phyloP scores from a whole-genome alignment of 2,113 vertebrate genomes.

The Scomber japonicus region DNA sequence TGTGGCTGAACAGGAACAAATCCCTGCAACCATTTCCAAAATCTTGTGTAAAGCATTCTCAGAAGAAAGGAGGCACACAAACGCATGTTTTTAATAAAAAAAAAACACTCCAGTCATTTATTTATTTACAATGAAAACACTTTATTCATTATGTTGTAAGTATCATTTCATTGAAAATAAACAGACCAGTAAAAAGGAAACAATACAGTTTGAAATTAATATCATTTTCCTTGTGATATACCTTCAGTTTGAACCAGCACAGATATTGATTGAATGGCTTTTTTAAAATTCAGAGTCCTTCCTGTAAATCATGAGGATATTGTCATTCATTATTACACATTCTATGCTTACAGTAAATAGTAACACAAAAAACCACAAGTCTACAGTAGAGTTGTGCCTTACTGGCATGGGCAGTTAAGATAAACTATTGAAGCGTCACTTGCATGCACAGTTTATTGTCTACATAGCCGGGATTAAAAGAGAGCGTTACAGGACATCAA shows the following conservation, averaged over 20 bases:
- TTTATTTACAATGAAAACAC: slow-evolving; percentile 83
- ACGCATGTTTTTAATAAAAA: not conserved
- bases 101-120: not conserved
- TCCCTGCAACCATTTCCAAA: not conserved
- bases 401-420: slow-evolving; percentile 64
- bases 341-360: slow-evolving; percentile 76
- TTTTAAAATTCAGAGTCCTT: slow-evolving; percentile 56
- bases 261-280: slow-evolving; percentile 71
- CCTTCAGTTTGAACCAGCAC: slow-evolving; percentile 56
- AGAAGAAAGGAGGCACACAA: not conserved
- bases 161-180: slow-evolving; percentile 76
- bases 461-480: slow-evolving; percentile 72
- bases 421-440: slow-evolving; percentile 78
- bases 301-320: slow-evolving; percentile 47
- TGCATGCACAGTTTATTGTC: slow-evolving; percentile 82
- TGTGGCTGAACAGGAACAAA: not conserved
- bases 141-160: slow-evolving; percentile 78
- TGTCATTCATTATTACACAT: slow-evolving; percentile 67
- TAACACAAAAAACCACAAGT: slow-evolving; percentile 81
- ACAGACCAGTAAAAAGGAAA: slow-evolving; percentile 76
- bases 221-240: slow-evolving; percentile 38
- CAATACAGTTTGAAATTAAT: slow-evolving; percentile 63
- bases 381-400: slow-evolving; percentile 74
- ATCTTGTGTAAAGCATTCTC: not conserved
- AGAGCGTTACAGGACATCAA: slow-evolving; percentile 74